phyloP scores from a whole-genome alignment of 23 tunicate species.

The Ciona savignyi region DNA sequence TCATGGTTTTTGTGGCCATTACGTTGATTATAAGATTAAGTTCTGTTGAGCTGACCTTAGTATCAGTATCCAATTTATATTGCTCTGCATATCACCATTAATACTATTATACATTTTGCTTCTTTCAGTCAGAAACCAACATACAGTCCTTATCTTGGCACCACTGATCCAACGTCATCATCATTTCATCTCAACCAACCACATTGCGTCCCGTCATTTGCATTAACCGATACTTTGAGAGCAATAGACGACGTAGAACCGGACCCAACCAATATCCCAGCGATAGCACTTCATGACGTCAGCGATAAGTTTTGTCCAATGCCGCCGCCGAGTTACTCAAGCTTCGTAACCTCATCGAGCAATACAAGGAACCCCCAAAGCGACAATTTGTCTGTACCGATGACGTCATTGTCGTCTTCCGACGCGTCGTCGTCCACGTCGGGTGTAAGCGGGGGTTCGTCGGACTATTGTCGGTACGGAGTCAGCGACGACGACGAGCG shows the following conservation, averaged over 20 bases:
- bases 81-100: too few species aligned
- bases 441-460: slow-evolving; percentile 27
- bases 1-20: too few species aligned
- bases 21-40: too few species aligned
- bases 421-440: slow-evolving; percentile 49
- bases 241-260: background rate
- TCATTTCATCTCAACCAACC: slow-evolving; percentile 1
- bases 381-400: slow-evolving; percentile 19
- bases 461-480: slow-evolving; percentile 11
- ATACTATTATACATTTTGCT: background rate
- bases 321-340: background rate
- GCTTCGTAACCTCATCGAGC: background rate
- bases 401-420: slow-evolving; percentile 34
- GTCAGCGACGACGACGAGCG: slow-evolving; percentile 36
- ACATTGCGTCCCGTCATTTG: background rate
- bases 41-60: too few species aligned
- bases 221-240: background rate
- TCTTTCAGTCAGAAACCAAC: background rate
- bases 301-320: background rate
- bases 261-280: background rate
- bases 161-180: background rate
- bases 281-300: background rate
- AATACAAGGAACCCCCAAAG: background rate
- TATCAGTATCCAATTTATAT: too few species aligned
- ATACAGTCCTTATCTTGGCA: background rate